Base-by-base conservation (phyloP, 2,888 invertebrate species). In the Limenitis camilla region DNA sequence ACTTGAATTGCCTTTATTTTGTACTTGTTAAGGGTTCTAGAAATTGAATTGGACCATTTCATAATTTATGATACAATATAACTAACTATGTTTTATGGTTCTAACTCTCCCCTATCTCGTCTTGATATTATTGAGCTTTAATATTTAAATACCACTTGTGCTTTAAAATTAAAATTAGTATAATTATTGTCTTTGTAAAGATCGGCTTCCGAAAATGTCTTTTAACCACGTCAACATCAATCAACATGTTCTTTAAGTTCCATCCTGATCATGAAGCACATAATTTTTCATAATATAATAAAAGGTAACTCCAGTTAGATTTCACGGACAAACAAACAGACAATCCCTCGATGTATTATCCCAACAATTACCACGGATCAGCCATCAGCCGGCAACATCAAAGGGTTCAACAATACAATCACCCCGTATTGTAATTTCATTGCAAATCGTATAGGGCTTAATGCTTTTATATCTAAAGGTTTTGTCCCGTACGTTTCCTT, bases 341-440 rank as follows among this genome's bases (percentile, higher is more conserved):
- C 55, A 50, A 56, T 55, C 61, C 60, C 55, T 50, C 43, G 49
- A 49, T 52, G 45, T 58, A 64, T 67, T 66, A 66, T 65, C 61
- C 64, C 55, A 59, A 66, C 66, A 66, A 67, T 67, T 68, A 67
- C 67, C 54, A 63, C 59, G 64, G 61, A 56, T 66, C 61, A 62
- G 58, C 62, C 58, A 56, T 58, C 63, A 62, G 19, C 19, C 19
- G 19, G 19, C 19, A 61, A 62, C 52, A 52, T 52, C 55, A 64
- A 63, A 64, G 63, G 65, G 63, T 62, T 60, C 53, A 51, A 64
- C 64, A 65, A 68, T 64, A 59, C 62, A 49, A 59, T 52, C 52
- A 53, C 47, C 44, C 53, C 19, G 42, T 53, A 58, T 56, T 55
- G 52, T 52, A 39, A 40, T 36, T 9, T 54, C 40, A 38, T 54